Evolutionary conservation across 2,888 invertebrate species (phyloP).

Genomic region (Conistra vaccinii): DNA sequence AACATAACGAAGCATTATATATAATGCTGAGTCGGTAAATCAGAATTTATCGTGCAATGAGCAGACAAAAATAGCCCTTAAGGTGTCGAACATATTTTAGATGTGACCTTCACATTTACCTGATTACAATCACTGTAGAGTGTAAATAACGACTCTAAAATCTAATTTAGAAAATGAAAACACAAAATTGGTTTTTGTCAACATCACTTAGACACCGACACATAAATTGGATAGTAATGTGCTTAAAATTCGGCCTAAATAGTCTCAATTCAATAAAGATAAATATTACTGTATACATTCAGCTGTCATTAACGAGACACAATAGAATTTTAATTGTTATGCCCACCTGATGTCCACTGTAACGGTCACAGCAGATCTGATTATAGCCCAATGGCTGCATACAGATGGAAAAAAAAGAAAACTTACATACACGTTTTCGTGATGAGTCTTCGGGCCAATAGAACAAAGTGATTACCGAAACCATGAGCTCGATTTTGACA

Average conservation of each 20-base stretch:
- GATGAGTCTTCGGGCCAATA: no score
- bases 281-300: no score
- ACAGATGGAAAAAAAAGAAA: no score
- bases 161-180: constrained; percentile 7
- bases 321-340: no score
- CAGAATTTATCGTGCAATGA: background rate
- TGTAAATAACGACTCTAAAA: background rate
- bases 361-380: no score
- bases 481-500: no score
- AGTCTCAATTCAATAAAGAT: constrained; percentile 12
- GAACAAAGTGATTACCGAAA: no score
- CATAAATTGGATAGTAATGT: background rate
- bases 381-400: no score
- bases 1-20: background rate
- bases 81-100: background rate
- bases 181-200: background rate
- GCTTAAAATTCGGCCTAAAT: background rate
- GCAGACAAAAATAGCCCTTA: background rate
- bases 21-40: background rate
- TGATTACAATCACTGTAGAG: background rate
- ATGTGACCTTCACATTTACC: background rate
- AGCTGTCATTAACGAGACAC: no score
- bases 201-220: background rate
- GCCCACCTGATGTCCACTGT: no score
- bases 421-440: no score